Base-by-base conservation (phyloP, 1,140 invertebrate genomes). In the Lepidurus apus region DNA sequence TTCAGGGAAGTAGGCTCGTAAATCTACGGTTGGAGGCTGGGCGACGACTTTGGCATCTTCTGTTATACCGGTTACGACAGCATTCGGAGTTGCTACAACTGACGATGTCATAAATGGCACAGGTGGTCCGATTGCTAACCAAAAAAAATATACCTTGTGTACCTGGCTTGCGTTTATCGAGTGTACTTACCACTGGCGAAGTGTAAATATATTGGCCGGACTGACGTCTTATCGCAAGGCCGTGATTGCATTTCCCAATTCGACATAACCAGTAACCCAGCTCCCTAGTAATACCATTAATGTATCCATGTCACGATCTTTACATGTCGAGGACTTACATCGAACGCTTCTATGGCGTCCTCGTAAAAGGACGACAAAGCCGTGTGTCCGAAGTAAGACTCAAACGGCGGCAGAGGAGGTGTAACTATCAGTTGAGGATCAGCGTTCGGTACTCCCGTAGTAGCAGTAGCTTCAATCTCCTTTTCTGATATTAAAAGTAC, bases 1-100 rank as follows among this genome's bases (percentile, higher is more conserved):
- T 84, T 91, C 90, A 4, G 91, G 91, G 82, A 91, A 92, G 81
- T 87, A 88, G 1, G 87, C 87, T 80, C 91, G 85, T 3, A 89
- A 82, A 3, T 84, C 82, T 1, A 83, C 77, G 26, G 73, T 78
- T n/a, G 76, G 47, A 47, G 75, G 45, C n/a, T 74, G 21, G n/a
- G 43, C 79, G 42, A 74, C 34, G 4, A 4, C 34, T 34, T 4
- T 34, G 34, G 0, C 34, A 4, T 3, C 3, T 34, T 4, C 34
- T 34, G 3, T 4, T 34, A 3, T 4, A 34, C 34, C 34, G 34
- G 3, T 34, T 3, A 0, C 0, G 34, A 34, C 34, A 34, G 34
- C 3, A 34, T 34, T 34, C 0, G 0, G 3, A 34, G 34, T 34
- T 34, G 34, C 34, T 34, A 34, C 34, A 34, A 3, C 34, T 3